These are phyloP conservation scores for Remorina albescens DNA, from an alignment of 2,797 vertebrate species.

Conservation along the genomic window DNA sequence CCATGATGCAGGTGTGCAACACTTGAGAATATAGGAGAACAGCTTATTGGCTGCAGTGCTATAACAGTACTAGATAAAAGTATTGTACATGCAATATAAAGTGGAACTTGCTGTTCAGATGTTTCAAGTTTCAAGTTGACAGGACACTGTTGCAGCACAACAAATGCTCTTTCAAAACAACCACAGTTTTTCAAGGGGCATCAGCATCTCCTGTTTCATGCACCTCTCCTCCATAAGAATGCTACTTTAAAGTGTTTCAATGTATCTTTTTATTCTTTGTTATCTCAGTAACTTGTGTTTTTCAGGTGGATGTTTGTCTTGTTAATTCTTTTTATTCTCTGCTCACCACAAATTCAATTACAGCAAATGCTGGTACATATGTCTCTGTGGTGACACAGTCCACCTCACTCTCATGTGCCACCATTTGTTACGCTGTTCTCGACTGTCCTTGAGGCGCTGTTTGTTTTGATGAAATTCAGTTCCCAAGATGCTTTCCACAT, in stretches of 20 bases:
- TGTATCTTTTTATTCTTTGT: conserved; percentile 51
- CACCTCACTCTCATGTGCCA: conserved; percentile 16
- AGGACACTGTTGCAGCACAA: not conserved
- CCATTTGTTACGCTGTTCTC: conserved; percentile 15
- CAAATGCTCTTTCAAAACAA: conserved; percentile 2
- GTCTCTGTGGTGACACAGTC: conserved; percentile 12
- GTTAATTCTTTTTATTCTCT: conserved; percentile 45
- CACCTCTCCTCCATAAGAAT: conserved; percentile 5
- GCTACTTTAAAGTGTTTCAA: conserved; percentile 27
- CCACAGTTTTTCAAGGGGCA: conserved; percentile 4
- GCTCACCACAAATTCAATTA: conserved; percentile 43
- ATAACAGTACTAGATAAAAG: not conserved
- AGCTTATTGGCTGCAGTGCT: not conserved
- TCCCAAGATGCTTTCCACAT: too few species aligned
- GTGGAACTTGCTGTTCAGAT: not conserved
- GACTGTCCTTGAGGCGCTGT: not conserved
- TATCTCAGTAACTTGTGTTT: conserved; percentile 47
- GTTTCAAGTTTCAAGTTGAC: not conserved
- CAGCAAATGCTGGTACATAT: conserved; percentile 24
- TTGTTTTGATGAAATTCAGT: conserved; percentile 2
- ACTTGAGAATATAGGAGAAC: not conserved
- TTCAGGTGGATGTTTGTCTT: conserved; percentile 41
- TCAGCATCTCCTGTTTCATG: conserved; percentile 14
- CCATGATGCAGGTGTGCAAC: conserved; percentile 7
- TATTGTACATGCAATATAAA: not conserved